These are phyloP conservation scores for Tragelaphus buxtoni DNA, from an alignment of 2,113 vertebrate genomes.

Conservation along the genomic window DNA sequence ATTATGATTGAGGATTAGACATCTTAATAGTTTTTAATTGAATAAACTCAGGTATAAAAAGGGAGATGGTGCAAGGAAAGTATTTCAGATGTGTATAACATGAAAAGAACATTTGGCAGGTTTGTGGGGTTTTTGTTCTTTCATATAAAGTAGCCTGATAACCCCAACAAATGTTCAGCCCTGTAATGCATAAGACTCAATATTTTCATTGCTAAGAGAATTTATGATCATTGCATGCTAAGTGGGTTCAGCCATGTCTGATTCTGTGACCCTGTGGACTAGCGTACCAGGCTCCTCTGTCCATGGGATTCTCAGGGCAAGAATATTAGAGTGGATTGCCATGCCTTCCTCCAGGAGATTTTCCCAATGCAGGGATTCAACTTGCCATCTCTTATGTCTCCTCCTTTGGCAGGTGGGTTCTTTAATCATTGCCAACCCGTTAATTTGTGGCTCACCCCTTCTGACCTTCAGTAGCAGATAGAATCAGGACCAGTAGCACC, in stretches of 20 bases:
- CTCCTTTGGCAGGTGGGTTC: neutral
- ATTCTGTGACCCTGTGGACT: neutral
- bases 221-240: neutral
- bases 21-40: neutral
- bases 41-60: neutral
- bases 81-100: neutral
- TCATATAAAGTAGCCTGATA: neutral
- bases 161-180: neutral
- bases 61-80: neutral
- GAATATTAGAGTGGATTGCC: neutral
- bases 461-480: neutral
- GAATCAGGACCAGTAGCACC: neutral
- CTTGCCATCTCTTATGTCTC: neutral
- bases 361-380: neutral
- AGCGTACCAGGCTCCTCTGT: neutral
- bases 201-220: neutral
- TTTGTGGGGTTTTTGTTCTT: neutral
- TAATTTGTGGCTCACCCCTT: neutral
- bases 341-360: neutral
- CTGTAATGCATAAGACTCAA: neutral
- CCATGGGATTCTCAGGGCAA: neutral
- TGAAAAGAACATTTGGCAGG: neutral
- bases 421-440: neutral
- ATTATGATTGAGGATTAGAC: neutral
- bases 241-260: neutral